phyloP scores from a whole-genome alignment of 1,140 invertebrate genomes.

The Goniozus legneri region DNA sequence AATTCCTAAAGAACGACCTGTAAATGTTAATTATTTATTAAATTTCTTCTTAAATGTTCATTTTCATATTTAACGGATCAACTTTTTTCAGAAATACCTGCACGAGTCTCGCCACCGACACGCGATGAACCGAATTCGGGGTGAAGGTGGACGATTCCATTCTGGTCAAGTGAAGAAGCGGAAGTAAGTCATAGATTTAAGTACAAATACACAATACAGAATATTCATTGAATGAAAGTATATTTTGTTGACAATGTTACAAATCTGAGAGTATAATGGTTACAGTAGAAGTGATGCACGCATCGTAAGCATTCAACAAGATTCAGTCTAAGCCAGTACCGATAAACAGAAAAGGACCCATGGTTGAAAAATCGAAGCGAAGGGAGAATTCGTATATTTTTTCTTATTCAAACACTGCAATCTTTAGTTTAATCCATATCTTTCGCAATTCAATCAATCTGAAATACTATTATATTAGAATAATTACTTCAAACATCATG shows the following conservation, averaged over 20 bases:
- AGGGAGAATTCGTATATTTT: too few species aligned
- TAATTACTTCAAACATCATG: slow-evolving; percentile 15
- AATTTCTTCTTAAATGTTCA: slow-evolving; percentile 11
- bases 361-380: too few species aligned
- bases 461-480: slow-evolving; percentile 3
- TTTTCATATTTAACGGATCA: slow-evolving; percentile 17
- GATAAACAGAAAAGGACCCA: too few species aligned
- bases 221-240: slow-evolving; percentile 4
- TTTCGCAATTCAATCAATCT: slow-evolving; percentile 29
- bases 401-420: too few species aligned
- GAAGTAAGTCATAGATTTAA: slow-evolving; percentile 42
- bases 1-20: slow-evolving; percentile 93
- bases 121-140: slow-evolving; percentile 95
- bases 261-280: slow-evolving; percentile 27
- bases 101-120: slow-evolving; percentile 97
- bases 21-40: slow-evolving; percentile 46
- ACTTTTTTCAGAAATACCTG: slow-evolving; percentile 86
- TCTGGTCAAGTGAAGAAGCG: slow-evolving; percentile 68
- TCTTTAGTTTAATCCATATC: slow-evolving; percentile 28
- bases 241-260: slow-evolving; percentile 21
- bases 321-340: too few species aligned
- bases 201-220: neutral
- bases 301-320: slow-evolving; percentile 30
- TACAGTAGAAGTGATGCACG: slow-evolving; percentile 29
- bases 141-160: slow-evolving; percentile 94